Evolutionary conservation across 2,113 vertebrate genomes (phyloP), one percentile per base, ranked within the genome.

Genomic region (Urocitellus parryii): DNA sequence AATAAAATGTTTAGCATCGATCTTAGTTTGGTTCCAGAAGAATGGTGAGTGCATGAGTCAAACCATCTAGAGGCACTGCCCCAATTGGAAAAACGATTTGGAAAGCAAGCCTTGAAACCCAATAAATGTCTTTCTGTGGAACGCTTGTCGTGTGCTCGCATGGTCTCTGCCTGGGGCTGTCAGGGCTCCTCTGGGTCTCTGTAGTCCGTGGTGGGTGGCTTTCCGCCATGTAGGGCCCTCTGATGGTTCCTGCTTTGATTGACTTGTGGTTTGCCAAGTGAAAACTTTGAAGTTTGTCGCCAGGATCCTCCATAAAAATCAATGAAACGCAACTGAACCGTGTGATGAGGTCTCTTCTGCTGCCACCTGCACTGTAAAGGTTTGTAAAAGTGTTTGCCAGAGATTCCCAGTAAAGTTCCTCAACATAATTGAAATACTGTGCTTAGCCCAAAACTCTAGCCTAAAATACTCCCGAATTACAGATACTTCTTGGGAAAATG

Each of bases 221-320:
- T 90, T 97, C 79, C 94, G 98, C 98, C 96, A 94, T 65, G 87
- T 98, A 98, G 97, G 98, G 97, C 98, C 99, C 98, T 88, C 68
- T 86, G 86, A 93, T 80, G 84, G 98, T 98, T 94, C 97, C 97
- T 98, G 96, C 98, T 99, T 99, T 98, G 98, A 99, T 98, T 98
- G 98, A 98, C 98, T 98, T 98, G 97, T 98, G 98, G 96, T 99
- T 99, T 99, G 98, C 98, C 98, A 98, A 98, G 98, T 98, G 98
- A 98, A 99, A 97, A 98, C 98, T 98, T 98, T 98, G 97, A 98
- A 98, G 98, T 97, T 98, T 98, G 98, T 98, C 98, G 97, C 92
- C 95, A 98, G 98, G 98, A 97, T 98, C 98, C 98, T 98, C 97
- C 25, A 98, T 98, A 98, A 98, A 97, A 98, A 98, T 96, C 73